Evolutionary conservation across 2,797 vertebrate species (phyloP).

Genomic region (Atherinosoma microstoma): DNA sequence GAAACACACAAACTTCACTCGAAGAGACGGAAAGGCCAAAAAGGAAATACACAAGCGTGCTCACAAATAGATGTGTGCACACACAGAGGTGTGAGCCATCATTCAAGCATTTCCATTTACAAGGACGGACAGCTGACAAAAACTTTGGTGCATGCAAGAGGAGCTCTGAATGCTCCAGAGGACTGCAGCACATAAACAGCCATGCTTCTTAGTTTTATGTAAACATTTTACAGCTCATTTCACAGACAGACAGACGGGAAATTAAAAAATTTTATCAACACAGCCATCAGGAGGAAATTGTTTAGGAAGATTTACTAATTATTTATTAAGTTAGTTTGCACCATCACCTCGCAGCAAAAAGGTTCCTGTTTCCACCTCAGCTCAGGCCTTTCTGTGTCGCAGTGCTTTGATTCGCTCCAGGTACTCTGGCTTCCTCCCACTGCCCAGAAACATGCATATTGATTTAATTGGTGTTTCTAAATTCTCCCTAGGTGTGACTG

Average conservation of each 20-base stretch:
- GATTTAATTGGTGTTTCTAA: too few relatives aligned
- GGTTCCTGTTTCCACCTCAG: too few relatives aligned
- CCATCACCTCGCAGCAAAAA: too few relatives aligned
- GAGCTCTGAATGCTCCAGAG: neutral
- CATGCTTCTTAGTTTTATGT: neutral
- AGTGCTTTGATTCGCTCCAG: too few relatives aligned
- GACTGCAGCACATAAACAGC: constrained; percentile 7
- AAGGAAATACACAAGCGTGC: constrained; percentile 19
- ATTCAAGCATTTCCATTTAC: constrained; percentile 24
- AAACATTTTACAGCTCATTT: neutral
- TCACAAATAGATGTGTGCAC: constrained; percentile 12
- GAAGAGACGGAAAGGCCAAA: constrained; percentile 15
- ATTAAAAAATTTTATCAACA: neutral
- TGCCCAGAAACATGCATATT: too few relatives aligned
- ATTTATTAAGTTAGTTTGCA: neutral
- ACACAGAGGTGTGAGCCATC: constrained; percentile 33
- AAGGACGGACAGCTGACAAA: constrained; percentile 21
- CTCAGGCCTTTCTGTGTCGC: too few relatives aligned
- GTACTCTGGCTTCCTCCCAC: too few relatives aligned
- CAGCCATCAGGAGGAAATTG: neutral
- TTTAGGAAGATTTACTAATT: neutral
- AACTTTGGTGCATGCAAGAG: constrained; percentile 3
- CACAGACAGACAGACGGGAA: neutral
- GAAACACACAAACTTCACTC: constrained; percentile 22
- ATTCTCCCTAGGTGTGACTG: too few relatives aligned